These are phyloP conservation scores for Sebastes cheni DNA, from an alignment of 2,797 vertebrate genomes.

Conservation along the genomic window DNA sequence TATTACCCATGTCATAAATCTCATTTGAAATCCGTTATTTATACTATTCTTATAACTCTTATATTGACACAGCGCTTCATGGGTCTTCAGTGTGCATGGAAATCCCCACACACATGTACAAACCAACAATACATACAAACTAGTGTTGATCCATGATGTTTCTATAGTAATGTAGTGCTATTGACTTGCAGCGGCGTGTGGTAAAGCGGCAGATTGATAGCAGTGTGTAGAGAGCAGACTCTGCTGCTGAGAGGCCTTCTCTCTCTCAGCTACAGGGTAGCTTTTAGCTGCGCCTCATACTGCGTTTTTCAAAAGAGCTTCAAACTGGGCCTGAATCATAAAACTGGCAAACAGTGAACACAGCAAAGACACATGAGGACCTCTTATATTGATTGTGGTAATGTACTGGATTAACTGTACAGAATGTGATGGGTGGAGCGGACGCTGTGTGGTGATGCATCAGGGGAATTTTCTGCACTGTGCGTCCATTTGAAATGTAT, in stretches of 20 bases:
- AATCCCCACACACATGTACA: not conserved
- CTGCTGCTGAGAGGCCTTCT: constrained; percentile 46
- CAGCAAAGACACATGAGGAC: constrained; percentile 43
- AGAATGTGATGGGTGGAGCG: constrained; percentile 7
- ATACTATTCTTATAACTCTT: not conserved
- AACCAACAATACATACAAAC: not conserved
- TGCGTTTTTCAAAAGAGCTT: constrained; percentile 54
- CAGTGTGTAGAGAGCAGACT: constrained; percentile 22
- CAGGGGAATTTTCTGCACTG: not conserved
- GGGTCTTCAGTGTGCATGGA: not conserved
- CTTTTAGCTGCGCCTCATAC: constrained; percentile 64
- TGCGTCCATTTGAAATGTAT: not conserved
- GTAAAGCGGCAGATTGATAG: constrained; percentile 60
- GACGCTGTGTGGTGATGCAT: constrained; percentile 13
- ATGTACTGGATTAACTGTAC: constrained; percentile 51
- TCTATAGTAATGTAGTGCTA: constrained; percentile 53
- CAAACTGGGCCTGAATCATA: constrained; percentile 49
- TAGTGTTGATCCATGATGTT: constrained; percentile 44
- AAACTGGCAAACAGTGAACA: constrained; percentile 46
- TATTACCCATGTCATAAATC: not conserved
- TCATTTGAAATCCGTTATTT: not conserved
- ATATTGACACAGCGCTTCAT: not conserved
- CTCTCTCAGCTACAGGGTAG: constrained; percentile 49
- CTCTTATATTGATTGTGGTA: constrained; percentile 54
- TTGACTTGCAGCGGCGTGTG: constrained; percentile 55